Evolutionary conservation across 1,140 invertebrate genomes (phyloP), one percentile per base, ranked within the genome.

Genomic region (Drosophila lacteicornis): DNA sequence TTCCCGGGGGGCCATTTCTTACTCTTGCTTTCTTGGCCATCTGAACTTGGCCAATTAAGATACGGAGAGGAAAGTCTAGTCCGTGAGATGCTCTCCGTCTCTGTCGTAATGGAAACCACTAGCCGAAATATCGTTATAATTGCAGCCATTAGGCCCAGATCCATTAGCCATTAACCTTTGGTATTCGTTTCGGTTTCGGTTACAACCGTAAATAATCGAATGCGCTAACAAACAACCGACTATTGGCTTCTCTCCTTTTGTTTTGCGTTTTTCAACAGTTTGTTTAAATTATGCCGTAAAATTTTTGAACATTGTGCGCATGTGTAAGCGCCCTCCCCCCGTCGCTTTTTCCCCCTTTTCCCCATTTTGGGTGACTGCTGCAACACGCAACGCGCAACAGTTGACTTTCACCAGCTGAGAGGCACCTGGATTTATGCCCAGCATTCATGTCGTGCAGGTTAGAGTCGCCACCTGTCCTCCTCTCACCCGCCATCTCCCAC

Each of bases 361-460:
- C 15, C n/a, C 45, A 13, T 19, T 27, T 49, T 71, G 62, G 51
- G 51, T 49, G 51, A 53, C 69, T 86, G 84, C 84, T 86, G 84
- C 84, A 88, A 71, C 84, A 87, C 84, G 84, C 84, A 87, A 69
- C 84, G 87, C 84, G 84, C 84, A 87, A 87, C 84, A 87, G 84
- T 87, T 87, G 84, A 87, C 84, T 87, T 88, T 87, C 84, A 88
- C 84, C 78, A 84, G 63, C 58, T 58, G 61, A 43, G 53, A 30
- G 49, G 45, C 45, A 70, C 71, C 69, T 80, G 66, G 79, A 82
- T 82, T 86, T 87, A 79, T 80, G 76, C 82, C 49, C 84, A 50
- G 67, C 59, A 66, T 58, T 56, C 43, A 62, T 56, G 75, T 79
- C 59, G 67, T 77, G 74, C 65, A 82, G 79, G 55, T 73, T 68